Base-by-base conservation (phyloP, 2,888 invertebrate genomes). In the Crematogaster levior region DNA sequence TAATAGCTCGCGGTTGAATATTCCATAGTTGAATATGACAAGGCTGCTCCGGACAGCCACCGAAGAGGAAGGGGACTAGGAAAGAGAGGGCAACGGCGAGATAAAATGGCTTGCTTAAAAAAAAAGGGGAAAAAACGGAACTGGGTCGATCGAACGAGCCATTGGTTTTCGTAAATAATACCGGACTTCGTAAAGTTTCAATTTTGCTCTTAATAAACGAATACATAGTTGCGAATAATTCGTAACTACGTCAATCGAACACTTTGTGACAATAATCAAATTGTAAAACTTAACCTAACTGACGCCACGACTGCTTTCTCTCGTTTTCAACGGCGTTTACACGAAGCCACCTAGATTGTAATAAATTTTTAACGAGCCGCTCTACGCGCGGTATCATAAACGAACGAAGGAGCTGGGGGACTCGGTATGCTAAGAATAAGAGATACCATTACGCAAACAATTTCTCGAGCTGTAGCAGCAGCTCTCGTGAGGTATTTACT, bases 261-360 rank as follows among this genome's bases (percentile, higher is more conserved):
- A 63, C 61, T 81, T 74, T 24, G 66, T 21, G 79, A 81, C 84
- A 68, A 70, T 89, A 83, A 89, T 89, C 85, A 85, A 87, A 89
- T 84, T 84, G 82, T 83, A 82, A 85, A 82, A 74, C 82, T 75
- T 81, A 79, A n/a, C n/a, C n/a, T 87, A 86, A 84, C 89, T 81
- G 85, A 82, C 58, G 63, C 43, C 30, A 68, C 43, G 37, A n/a
- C 7, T 63, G 24, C 15, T 27, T 30, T 40, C 12, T 40, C 43
- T 68, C 37, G n/a, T 21, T 1, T 34, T 56, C 48, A 18, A 27
- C n/a, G 15, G 5, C 24, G 37, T 51, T 37, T 30, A 37, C 37
- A 34, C 6, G 37, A 24, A 70, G 21, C 43, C 48, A 73, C 21
- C 18, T 58, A 53, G 65, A 83, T 56, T 63, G 81, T 66, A 60